These are phyloP conservation scores for Campoletis raptor DNA, from an alignment of 2,888 invertebrate species.

Conservation along the genomic window DNA sequence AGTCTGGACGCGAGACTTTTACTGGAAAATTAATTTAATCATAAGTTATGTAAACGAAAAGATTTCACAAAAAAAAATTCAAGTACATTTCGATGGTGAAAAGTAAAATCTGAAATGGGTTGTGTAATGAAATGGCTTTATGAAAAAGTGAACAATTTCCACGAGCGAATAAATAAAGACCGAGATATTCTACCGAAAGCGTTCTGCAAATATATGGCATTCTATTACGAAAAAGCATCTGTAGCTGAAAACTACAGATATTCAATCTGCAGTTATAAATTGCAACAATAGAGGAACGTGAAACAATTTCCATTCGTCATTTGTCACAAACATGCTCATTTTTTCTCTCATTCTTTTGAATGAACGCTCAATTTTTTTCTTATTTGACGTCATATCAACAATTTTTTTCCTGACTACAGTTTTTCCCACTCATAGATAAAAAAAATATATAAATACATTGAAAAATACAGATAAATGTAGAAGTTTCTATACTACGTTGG, in stretches of 20 bases:
- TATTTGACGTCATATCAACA: conserved; percentile 13
- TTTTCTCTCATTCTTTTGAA: conserved; percentile 34
- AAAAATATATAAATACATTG: neutral
- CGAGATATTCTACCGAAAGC: neutral
- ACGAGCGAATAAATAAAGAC: neutral
- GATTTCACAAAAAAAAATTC: neutral
- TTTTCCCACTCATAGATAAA: neutral
- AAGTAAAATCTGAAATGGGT: neutral
- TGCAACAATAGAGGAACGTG: conserved; percentile 8
- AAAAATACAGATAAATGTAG: neutral
- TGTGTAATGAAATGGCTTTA: neutral
- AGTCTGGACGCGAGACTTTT: neutral
- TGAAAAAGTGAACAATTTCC: neutral
- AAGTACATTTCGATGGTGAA: no score
- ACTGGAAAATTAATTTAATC: neutral
- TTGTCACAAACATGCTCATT: neutral
- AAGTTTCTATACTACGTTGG: conserved; percentile 23
- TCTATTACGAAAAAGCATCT: neutral
- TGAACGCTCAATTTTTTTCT: conserved; percentile 28
- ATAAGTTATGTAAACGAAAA: neutral
- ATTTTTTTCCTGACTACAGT: conserved; percentile 2
- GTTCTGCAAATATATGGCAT: neutral
- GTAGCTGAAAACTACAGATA: neutral
- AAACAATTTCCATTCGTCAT: neutral
- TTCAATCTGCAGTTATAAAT: neutral